phyloP scores from a whole-genome alignment of 2,888 invertebrate genomes.

The Acronicta psi region DNA sequence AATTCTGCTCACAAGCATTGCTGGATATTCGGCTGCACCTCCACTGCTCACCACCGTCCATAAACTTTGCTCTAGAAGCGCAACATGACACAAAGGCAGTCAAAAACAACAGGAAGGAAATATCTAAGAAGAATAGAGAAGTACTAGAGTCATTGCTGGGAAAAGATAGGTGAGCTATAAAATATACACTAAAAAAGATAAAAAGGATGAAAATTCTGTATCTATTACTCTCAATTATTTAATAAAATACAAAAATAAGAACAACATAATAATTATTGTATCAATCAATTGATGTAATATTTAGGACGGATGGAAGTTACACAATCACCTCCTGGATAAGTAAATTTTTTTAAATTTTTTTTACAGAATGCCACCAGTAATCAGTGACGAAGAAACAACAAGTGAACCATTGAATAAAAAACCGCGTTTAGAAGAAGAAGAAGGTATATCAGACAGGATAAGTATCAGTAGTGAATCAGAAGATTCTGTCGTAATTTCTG shows the following conservation, averaged over 20 bases:
- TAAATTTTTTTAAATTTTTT: background rate
- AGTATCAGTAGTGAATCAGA: slow-evolving; percentile 77
- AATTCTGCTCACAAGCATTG: slow-evolving; percentile 76
- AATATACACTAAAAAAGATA: no score
- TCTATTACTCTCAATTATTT: no score
- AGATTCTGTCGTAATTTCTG: slow-evolving; percentile 69
- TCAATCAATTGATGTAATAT: no score
- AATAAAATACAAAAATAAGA: no score
- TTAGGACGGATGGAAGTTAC: no score
- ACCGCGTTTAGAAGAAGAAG: slow-evolving; percentile 59
- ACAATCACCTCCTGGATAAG: no score
- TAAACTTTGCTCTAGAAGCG: slow-evolving; percentile 71
- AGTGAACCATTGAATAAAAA: slow-evolving; percentile 76
- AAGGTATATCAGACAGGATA: slow-evolving; percentile 69
- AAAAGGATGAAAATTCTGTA: background rate
- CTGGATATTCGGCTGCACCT: slow-evolving; percentile 79
- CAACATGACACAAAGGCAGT: slow-evolving; percentile 49
- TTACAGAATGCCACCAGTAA: slow-evolving; percentile 64
- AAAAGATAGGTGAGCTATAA: slow-evolving; percentile 66
- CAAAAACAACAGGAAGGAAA: slow-evolving; percentile 64
- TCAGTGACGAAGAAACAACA: slow-evolving; percentile 56
- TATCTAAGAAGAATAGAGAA: slow-evolving; percentile 75
- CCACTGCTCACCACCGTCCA: slow-evolving; percentile 79
- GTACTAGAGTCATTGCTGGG: slow-evolving; percentile 73
- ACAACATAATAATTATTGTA: no score